Percentiles rank a stretch among this genome's conserved stretches.
phyloP scores from a whole-genome alignment of 2,888 invertebrate genomes.

The Cheilosia urbana region DNA sequence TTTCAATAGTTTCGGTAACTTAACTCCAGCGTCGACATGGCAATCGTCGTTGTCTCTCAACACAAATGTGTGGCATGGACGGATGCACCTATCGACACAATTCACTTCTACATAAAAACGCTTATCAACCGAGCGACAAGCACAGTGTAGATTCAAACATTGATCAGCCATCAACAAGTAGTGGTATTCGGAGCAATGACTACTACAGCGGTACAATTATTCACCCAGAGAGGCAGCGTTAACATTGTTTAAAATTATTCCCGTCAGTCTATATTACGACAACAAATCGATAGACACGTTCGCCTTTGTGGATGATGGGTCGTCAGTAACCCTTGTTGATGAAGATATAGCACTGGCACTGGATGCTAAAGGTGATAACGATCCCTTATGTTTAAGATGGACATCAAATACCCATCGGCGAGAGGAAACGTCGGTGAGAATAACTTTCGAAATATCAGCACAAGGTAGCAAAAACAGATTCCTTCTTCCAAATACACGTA shows the following conservation, averaged over 20 bases:
- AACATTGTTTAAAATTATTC: not conserved
- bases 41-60: too few relatives aligned
- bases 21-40: too few relatives aligned
- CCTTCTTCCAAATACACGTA: slow-evolving; percentile 8
- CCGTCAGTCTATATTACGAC: slow-evolving; percentile 6
- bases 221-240: too few relatives aligned
- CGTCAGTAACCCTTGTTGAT: slow-evolving; percentile 17
- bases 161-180: too few relatives aligned
- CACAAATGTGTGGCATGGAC: too few relatives aligned
- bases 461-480: not conserved
- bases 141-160: too few relatives aligned
- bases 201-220: too few relatives aligned
- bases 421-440: slow-evolving; percentile 14
- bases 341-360: slow-evolving; percentile 12
- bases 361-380: not conserved
- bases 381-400: slow-evolving; percentile 27
- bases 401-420: slow-evolving; percentile 1
- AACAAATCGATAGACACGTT: slow-evolving; percentile 17
- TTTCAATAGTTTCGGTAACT: too few relatives aligned
- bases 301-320: slow-evolving; percentile 33
- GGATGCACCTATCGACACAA: too few relatives aligned
- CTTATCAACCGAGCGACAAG: too few relatives aligned
- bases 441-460: slow-evolving; percentile 16
- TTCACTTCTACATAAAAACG: too few relatives aligned
- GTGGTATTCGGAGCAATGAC: too few relatives aligned